phyloP scores from a whole-genome alignment of 2,797 vertebrate genomes.

The Sebastes ruberrimus region DNA sequence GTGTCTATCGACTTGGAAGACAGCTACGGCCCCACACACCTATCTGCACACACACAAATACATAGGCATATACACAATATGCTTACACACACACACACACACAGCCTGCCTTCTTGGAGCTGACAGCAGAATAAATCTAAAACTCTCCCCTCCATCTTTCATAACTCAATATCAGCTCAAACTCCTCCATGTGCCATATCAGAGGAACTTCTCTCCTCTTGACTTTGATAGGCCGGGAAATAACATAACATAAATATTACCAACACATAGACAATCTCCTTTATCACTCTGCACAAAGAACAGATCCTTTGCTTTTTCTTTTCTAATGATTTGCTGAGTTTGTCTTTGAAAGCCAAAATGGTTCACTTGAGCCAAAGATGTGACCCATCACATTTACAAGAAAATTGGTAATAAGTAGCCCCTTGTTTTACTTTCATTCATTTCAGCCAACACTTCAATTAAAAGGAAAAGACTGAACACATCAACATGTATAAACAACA shows the following conservation, averaged over 20 bases:
- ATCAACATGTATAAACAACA: slow-evolving; percentile 17
- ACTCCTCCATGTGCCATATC: slow-evolving; percentile 50
- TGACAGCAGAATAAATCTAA: slow-evolving; percentile 77
- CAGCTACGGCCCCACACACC: slow-evolving; percentile 61
- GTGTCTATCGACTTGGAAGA: slow-evolving; percentile 75
- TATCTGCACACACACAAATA: slow-evolving; percentile 1
- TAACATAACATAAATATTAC: slow-evolving; percentile 48
- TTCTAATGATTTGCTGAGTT: neutral
- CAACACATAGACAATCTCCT: neutral
- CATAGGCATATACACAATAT: slow-evolving; percentile 26
- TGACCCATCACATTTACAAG: neutral
- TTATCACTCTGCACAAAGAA: slow-evolving; percentile 9
- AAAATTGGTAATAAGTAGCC: neutral
- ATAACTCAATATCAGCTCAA: slow-evolving; percentile 63
- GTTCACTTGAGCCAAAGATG: neutral
- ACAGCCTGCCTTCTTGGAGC: slow-evolving; percentile 29
- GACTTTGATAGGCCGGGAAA: slow-evolving; percentile 55
- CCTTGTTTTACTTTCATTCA: neutral
- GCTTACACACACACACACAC: neutral
- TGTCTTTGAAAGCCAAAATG: neutral
- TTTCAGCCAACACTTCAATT: neutral
- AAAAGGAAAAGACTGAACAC: slow-evolving; percentile 4
- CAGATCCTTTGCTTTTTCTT: neutral
- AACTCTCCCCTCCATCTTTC: slow-evolving; percentile 57
- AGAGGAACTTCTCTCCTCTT: slow-evolving; percentile 39